These are phyloP conservation scores for Bedellia somnulentella DNA, from an alignment of 2,888 invertebrate genomes.

Conservation along the genomic window DNA sequence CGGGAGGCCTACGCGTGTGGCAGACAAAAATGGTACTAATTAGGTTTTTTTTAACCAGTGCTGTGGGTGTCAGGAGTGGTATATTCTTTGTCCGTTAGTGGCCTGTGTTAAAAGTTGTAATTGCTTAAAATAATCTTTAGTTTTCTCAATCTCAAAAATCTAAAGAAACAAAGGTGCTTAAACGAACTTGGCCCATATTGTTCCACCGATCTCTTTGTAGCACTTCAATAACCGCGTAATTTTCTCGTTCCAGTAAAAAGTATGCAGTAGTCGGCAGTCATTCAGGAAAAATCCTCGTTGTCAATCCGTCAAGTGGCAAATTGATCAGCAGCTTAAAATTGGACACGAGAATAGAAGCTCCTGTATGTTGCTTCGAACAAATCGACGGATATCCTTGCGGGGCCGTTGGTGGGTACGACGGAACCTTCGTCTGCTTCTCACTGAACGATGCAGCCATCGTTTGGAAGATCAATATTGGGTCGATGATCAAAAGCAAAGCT, in stretches of 20 bases:
- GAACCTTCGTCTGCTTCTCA: slow-evolving; percentile 67
- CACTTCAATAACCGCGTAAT: too few species aligned
- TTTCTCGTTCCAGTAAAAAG: slow-evolving; percentile 32
- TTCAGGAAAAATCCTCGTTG: slow-evolving; percentile 68
- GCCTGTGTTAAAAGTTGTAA: too few species aligned
- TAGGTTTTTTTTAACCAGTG: background rate
- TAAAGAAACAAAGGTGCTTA: too few species aligned
- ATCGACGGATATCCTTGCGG: slow-evolving; percentile 29
- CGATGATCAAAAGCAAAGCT: slow-evolving; percentile 67
- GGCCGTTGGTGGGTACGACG: slow-evolving; percentile 78
- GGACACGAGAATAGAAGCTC: slow-evolving; percentile 74
- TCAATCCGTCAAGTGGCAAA: slow-evolving; percentile 56
- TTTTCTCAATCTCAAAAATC: too few species aligned
- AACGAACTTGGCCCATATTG: too few species aligned
- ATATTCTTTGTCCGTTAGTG: too few species aligned
- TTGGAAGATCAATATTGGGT: slow-evolving; percentile 65
- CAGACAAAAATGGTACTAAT: slow-evolving; percentile 2
- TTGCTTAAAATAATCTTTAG: too few species aligned
- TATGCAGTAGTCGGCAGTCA: slow-evolving; percentile 59
- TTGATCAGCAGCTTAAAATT: slow-evolving; percentile 49
- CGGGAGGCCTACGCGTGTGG: too few species aligned
- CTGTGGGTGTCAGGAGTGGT: too few species aligned
- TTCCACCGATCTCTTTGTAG: too few species aligned
- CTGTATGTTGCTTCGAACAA: slow-evolving; percentile 33
- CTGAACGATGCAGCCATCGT: slow-evolving; percentile 48